These are phyloP conservation scores for Cabera pusaria DNA, from an alignment of 2,888 invertebrate genomes.

Conservation along the genomic window DNA sequence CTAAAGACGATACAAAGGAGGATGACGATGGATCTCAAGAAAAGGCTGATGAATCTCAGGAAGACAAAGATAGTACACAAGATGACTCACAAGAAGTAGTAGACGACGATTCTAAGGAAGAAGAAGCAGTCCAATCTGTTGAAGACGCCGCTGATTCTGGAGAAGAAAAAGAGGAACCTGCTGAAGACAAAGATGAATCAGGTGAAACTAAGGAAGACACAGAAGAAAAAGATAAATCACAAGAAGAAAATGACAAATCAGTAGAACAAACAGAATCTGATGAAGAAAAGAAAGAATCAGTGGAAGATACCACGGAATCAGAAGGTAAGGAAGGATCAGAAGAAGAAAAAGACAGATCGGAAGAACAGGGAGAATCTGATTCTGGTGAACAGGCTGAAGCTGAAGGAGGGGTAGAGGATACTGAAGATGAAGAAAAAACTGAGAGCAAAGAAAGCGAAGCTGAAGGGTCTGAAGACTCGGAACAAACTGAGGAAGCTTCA, in stretches of 20 bases:
- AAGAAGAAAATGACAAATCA: conserved; percentile 45
- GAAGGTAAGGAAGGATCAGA: conserved; percentile 45
- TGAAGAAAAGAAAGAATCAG: conserved; percentile 37
- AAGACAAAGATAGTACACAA: conserved; percentile 44
- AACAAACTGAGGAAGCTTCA: conserved; percentile 39
- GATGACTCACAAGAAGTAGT: conserved; percentile 46
- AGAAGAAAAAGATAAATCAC: conserved; percentile 39
- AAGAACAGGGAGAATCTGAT: conserved; percentile 35
- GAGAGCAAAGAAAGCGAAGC: conserved; percentile 36
- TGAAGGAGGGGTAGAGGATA: conserved; percentile 44
- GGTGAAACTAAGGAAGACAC: conserved; percentile 42
- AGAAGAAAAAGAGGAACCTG: conserved; percentile 54
- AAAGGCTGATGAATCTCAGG: conserved; percentile 47
- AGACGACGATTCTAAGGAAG: conserved; percentile 50
- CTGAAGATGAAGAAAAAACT: conserved; percentile 40
- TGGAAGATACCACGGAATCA: conserved; percentile 39
- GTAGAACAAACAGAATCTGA: conserved; percentile 39
- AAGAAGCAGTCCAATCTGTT: conserved; percentile 57
- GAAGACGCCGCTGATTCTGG: conserved; percentile 54
- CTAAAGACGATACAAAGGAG: conserved; percentile 47
- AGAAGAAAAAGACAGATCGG: conserved; percentile 34
- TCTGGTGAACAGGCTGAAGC: conserved; percentile 44
- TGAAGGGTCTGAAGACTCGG: conserved; percentile 39
- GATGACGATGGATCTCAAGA: conserved; percentile 47
- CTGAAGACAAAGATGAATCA: conserved; percentile 46